phyloP scores from a whole-genome alignment of 1,140 invertebrate genomes.

The Platyscapa corneri region DNA sequence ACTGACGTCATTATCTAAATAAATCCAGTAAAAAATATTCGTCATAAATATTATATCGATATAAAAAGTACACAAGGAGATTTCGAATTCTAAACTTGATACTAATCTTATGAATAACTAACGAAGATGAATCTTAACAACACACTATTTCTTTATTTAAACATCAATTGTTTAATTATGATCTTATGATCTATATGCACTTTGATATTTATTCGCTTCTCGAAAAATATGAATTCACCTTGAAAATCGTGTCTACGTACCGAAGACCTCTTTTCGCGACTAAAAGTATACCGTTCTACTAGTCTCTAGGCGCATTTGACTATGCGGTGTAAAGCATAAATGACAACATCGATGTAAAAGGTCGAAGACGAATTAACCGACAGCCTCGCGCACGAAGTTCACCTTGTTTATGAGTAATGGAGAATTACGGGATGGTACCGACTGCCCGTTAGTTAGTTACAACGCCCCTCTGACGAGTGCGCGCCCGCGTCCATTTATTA shows the following conservation, averaged over 20 bases:
- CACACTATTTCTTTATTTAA: neutral
- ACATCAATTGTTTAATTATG: neutral
- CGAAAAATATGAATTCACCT: too few species aligned
- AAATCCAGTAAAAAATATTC: neutral
- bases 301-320: neutral
- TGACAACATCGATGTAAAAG: neutral
- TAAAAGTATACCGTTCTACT: too few species aligned
- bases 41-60: neutral
- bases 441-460: neutral
- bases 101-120: neutral
- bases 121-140: neutral
- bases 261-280: too few species aligned
- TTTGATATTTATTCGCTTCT: neutral
- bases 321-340: neutral
- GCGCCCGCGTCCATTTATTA: conserved; percentile 53
- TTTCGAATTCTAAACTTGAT: neutral
- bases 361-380: conserved; percentile 31
- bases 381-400: neutral
- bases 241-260: too few species aligned
- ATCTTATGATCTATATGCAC: neutral
- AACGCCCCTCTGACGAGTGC: neutral
- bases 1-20: neutral
- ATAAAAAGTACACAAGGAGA: neutral
- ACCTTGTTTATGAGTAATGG: conserved; percentile 44
- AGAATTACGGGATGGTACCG: conserved; percentile 40